These are phyloP conservation scores for Schizaphis graminum DNA, from an alignment of 2,888 invertebrate genomes.

Conservation along the genomic window DNA sequence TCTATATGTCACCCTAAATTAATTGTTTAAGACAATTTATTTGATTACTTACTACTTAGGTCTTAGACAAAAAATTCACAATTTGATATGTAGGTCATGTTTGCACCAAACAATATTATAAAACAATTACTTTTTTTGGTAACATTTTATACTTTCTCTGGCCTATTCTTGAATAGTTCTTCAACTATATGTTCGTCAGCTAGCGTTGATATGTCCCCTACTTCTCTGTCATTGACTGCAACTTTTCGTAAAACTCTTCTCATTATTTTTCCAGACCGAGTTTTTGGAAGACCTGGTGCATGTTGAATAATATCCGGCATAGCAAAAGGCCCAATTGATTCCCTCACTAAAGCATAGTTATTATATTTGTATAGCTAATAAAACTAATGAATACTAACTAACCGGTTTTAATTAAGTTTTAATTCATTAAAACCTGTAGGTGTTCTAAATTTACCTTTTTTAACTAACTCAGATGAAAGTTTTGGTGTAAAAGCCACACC, in stretches of 20 bases:
- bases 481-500: slow-evolving; percentile 80
- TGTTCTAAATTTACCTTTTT: slow-evolving; percentile 72
- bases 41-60: slow-evolving; percentile 22
- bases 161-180: slow-evolving; percentile 81
- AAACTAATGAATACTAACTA: background rate
- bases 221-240: slow-evolving; percentile 87
- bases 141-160: slow-evolving; percentile 70
- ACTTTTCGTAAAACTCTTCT: slow-evolving; percentile 93
- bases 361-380: background rate
- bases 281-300: slow-evolving; percentile 95
- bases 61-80: slow-evolving; percentile 50
- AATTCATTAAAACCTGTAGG: no score
- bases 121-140: background rate
- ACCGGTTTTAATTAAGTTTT: background rate
- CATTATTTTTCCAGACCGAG: slow-evolving; percentile 98
- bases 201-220: slow-evolving; percentile 94
- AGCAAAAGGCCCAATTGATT: slow-evolving; percentile 95
- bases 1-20: slow-evolving; percentile 6
- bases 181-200: slow-evolving; percentile 93
- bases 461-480: slow-evolving; percentile 81
- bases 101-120: slow-evolving; percentile 34
- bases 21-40: slow-evolving; percentile 24
- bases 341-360: slow-evolving; percentile 77
- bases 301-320: slow-evolving; percentile 94
- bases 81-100: slow-evolving; percentile 59